Evolutionary conservation across 2,888 invertebrate genomes (phyloP).

Genomic region (Apantesis nais): DNA sequence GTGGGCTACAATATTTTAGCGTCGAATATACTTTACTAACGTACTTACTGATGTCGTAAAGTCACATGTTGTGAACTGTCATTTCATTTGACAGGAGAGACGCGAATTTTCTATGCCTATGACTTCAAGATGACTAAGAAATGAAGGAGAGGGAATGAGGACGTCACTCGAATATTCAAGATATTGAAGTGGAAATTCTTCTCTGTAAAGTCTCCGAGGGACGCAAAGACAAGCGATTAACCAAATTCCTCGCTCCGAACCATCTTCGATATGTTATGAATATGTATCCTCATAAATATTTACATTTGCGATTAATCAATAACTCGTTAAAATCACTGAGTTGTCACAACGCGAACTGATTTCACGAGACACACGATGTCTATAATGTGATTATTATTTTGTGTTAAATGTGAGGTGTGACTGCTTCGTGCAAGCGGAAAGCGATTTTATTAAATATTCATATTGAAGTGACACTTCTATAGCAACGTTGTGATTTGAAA

Average conservation of each 20-base stretch:
- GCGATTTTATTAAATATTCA: slow-evolving; percentile 11
- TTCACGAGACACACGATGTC: slow-evolving; percentile 35
- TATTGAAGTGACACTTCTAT: no score
- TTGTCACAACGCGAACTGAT: slow-evolving; percentile 38
- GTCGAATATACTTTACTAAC: no score
- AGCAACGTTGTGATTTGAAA: no score
- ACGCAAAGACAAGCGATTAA: neutral
- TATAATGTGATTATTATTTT: slow-evolving; percentile 30
- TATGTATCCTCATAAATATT: slow-evolving; percentile 18
- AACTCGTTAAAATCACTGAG: slow-evolving; percentile 25
- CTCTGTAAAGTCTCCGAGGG: neutral
- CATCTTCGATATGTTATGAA: slow-evolving; percentile 1
- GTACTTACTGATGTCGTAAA: no score
- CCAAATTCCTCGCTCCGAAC: neutral
- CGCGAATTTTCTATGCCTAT: neutral
- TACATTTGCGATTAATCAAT: slow-evolving; percentile 28
- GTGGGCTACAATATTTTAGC: no score
- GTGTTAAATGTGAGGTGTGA: slow-evolving; percentile 9
- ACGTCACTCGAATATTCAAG: neutral
- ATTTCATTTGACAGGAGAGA: no score
- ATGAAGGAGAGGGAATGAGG: rapidly evolving
- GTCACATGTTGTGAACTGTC: no score
- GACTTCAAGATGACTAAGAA: neutral
- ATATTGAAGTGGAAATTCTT: neutral
- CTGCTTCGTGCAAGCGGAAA: slow-evolving; percentile 13